phyloP scores from a whole-genome alignment of 1,140 invertebrate species.

The Zaprionus inermis region DNA sequence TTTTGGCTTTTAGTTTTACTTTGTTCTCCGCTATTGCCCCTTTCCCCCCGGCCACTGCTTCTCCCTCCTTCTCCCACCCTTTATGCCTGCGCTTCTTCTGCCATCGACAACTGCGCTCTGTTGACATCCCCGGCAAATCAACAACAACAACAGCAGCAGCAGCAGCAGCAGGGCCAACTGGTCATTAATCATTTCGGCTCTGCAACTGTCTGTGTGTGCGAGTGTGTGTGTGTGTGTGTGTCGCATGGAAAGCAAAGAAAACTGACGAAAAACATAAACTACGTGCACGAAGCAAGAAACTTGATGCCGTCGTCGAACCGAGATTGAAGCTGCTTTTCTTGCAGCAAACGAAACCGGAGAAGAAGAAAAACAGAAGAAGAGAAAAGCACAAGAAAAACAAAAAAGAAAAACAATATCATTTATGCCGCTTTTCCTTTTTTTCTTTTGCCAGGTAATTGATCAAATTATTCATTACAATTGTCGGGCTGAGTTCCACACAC shows the following conservation, averaged over 20 bases:
- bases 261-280: slow-evolving; percentile 51
- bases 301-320: slow-evolving; percentile 44
- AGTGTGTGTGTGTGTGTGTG: slow-evolving; percentile 29
- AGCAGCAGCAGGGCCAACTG: slow-evolving; percentile 56
- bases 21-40: slow-evolving; percentile 46
- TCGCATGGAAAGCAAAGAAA: slow-evolving; percentile 22
- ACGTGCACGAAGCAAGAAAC: slow-evolving; percentile 46
- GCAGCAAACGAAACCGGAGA: neutral
- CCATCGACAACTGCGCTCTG: slow-evolving; percentile 47
- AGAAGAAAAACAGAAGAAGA: slow-evolving; percentile 6
- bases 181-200: slow-evolving; percentile 75
- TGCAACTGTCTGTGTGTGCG: slow-evolving; percentile 39
- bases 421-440: neutral
- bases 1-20: slow-evolving; percentile 79
- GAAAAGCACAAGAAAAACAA: neutral
- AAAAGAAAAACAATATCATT: slow-evolving; percentile 17
- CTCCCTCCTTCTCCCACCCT: neutral
- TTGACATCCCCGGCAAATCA: slow-evolving; percentile 44
- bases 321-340: slow-evolving; percentile 46
- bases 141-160: slow-evolving; percentile 37
- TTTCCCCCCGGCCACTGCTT: slow-evolving; percentile 10
- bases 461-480: slow-evolving; percentile 39
- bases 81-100: slow-evolving; percentile 1
- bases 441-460: slow-evolving; percentile 41
- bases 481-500: neutral